Conservation (phyloP, 2,888 invertebrate genomes). For the Heliconius ethilla region DNA sequence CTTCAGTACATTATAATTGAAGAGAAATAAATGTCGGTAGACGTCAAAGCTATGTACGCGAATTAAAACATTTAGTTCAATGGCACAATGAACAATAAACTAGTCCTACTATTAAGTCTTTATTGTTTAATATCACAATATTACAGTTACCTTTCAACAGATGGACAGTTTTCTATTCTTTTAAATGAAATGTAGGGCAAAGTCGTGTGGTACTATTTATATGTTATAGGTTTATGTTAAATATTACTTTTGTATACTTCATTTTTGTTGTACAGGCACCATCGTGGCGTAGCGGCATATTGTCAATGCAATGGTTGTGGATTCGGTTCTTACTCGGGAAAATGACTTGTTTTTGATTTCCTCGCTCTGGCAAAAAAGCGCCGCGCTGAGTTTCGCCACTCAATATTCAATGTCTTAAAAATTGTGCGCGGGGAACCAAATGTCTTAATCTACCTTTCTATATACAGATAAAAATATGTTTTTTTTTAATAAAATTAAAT, state of each 20-base stretch:
- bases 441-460: not conserved
- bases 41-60: conserved; percentile 9
- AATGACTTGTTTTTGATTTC: not conserved
- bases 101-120: conserved; percentile 62
- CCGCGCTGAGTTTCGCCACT: not conserved
- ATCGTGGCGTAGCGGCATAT: not conserved
- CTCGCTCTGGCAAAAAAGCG: not conserved
- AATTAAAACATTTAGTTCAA: conserved; percentile 21
- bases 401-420: not conserved
- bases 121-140: conserved; percentile 34
- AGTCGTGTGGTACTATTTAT: conserved; percentile 7
- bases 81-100: conserved; percentile 50
- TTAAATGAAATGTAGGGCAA: conserved; percentile 6
- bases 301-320: not conserved
- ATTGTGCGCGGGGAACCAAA: not conserved
- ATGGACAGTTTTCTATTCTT: conserved; percentile 25
- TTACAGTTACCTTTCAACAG: conserved; percentile 31
- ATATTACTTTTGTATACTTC: not conserved
- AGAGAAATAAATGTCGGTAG: not conserved
- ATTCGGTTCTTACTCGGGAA: not conserved
- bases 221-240: not conserved
- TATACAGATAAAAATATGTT: not conserved
- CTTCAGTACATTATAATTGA: not conserved
- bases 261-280: not conserved
- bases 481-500: not conserved